Conservation (phyloP, 2,113 vertebrate species). For the Callipepla californica region DNA sequence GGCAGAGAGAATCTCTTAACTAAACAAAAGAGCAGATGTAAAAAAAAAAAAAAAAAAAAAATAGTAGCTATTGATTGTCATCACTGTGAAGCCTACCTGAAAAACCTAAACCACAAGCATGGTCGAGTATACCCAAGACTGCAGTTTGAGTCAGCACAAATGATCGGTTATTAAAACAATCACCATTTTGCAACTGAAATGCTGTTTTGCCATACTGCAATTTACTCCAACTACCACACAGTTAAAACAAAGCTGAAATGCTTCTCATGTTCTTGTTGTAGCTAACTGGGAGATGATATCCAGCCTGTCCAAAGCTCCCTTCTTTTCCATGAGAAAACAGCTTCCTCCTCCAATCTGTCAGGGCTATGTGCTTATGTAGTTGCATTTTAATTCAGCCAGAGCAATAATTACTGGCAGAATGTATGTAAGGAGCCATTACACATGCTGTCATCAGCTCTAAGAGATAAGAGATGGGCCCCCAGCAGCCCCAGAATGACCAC, state of each 20-base stretch:
- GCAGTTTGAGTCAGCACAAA: background rate
- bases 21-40: background rate
- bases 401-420: background rate
- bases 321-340: background rate
- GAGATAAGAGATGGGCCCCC: background rate
- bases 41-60: slow-evolving; percentile 15
- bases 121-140: background rate
- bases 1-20: background rate
- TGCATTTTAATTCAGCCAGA: background rate
- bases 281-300: background rate
- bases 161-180: background rate
- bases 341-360: background rate
- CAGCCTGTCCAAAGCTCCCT: background rate
- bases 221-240: background rate
- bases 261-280: background rate
- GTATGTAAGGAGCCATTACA: background rate
- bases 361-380: background rate
- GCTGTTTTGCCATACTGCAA: background rate
- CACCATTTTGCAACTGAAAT: background rate
- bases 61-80: background rate
- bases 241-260: background rate
- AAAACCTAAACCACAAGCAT: background rate
- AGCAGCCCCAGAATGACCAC: background rate
- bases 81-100: slow-evolving; percentile 2
- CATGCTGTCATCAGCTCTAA: background rate